These are phyloP conservation scores for Sporophila hypoxantha DNA, from an alignment of 2,113 vertebrate genomes.

Conservation along the genomic window DNA sequence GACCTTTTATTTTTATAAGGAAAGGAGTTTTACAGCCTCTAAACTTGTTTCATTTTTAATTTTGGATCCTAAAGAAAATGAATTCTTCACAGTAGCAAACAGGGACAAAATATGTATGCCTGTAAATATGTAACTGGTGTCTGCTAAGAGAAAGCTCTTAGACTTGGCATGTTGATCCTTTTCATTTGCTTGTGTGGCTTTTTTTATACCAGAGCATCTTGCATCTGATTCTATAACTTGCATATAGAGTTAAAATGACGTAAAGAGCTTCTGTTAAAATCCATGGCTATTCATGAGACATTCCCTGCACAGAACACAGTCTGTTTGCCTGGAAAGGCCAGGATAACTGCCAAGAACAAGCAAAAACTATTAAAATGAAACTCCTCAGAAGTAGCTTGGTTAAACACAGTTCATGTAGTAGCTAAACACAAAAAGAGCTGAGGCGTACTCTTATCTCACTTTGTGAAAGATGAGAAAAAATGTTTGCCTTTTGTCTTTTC, in stretches of 20 bases:
- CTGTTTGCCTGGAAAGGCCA: neutral
- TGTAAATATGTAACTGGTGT: neutral
- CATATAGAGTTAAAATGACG: neutral
- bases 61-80: neutral
- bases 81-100: neutral
- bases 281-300: neutral
- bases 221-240: neutral
- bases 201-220: neutral
- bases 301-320: neutral
- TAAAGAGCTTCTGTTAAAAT: constrained; percentile 8
- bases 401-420: neutral
- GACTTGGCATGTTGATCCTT: neutral
- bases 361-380: neutral
- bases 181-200: neutral
- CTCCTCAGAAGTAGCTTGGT: neutral
- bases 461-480: neutral
- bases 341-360: neutral
- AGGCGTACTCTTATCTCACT: neutral
- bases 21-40: neutral
- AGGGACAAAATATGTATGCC: neutral
- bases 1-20: neutral
- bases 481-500: neutral
- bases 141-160: neutral
- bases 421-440: neutral
- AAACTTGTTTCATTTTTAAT: neutral